These are phyloP conservation scores for Thunnus maccoyii DNA, from an alignment of 2,113 vertebrate species.

Conservation along the genomic window DNA sequence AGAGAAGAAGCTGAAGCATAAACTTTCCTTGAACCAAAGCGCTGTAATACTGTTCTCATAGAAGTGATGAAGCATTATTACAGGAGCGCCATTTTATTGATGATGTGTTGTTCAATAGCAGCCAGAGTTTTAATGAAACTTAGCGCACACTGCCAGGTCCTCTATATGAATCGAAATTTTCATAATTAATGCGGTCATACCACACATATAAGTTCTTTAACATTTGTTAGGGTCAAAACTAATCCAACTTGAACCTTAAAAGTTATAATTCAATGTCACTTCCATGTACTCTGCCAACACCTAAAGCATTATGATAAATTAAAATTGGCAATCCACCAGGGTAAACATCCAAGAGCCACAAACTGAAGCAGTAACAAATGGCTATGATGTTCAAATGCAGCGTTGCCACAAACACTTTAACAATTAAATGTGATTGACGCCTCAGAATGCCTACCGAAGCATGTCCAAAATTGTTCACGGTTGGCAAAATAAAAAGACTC, in stretches of 20 bases:
- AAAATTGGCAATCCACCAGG: background rate
- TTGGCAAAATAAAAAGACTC: background rate
- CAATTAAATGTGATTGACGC: background rate
- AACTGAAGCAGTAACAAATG: background rate
- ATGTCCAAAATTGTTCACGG: background rate
- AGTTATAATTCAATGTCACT: background rate
- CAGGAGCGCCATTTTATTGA: too few relatives aligned
- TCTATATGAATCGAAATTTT: too few relatives aligned
- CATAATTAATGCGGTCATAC: too few relatives aligned
- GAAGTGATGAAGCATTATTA: background rate
- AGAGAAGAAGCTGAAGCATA: slow-evolving; percentile 6
- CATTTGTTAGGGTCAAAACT: background rate
- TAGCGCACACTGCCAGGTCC: too few relatives aligned
- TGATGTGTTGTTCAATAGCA: too few relatives aligned
- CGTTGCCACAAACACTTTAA: background rate
- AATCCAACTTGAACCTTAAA: background rate
- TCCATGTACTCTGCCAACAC: background rate
- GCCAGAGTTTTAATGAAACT: too few relatives aligned
- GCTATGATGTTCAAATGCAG: background rate
- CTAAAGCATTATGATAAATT: background rate
- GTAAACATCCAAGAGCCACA: background rate
- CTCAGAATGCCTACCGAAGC: background rate
- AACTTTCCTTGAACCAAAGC: background rate
- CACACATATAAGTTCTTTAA: background rate
- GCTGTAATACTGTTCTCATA: background rate